A percentile compares a stretch with the other conserved stretches of the same genome.
phyloP scores from a whole-genome alignment of 1,140 invertebrate genomes.

The Meteorus sp. region DNA sequence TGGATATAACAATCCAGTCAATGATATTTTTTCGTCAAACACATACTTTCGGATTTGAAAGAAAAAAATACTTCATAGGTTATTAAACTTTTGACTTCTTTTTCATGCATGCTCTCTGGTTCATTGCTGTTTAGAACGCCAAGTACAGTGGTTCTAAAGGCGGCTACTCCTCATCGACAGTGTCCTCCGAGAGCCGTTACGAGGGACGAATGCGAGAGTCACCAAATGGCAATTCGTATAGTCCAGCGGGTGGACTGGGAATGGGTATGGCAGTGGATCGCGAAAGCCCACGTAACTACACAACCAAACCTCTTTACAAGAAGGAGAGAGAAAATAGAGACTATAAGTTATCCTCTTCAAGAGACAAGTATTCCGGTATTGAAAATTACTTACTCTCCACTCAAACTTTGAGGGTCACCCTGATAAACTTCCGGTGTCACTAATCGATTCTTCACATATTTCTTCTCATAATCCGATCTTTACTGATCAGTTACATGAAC shows the following conservation, averaged over 20 bases:
- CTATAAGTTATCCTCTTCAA: constrained; percentile 76
- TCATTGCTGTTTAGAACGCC: constrained; percentile 62
- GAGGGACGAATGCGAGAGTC: constrained; percentile 70
- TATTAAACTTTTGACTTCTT: neutral
- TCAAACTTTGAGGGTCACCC: too few species aligned
- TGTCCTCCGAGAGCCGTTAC: constrained; percentile 59
- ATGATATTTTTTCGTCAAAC: neutral
- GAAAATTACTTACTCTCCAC: too few species aligned
- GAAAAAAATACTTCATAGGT: too few species aligned
- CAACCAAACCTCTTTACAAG: constrained; percentile 80
- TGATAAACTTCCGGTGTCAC: too few species aligned
- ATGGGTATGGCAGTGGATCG: constrained; percentile 65
- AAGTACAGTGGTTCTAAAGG: constrained; percentile 75
- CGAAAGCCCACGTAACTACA: constrained; percentile 68
- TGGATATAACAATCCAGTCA: neutral
- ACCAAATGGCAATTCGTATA: constrained; percentile 74
- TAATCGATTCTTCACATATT: too few species aligned
- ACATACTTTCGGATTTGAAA: too few species aligned
- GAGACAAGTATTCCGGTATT: constrained; percentile 81
- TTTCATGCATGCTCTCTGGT: neutral
- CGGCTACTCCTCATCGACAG: constrained; percentile 62
- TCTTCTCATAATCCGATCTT: neutral
- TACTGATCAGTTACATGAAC: neutral
- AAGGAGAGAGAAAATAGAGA: constrained; percentile 91
- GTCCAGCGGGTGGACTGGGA: constrained; percentile 65